Evolutionary conservation across 2,888 invertebrate genomes (phyloP).

Genomic region (Amblyjoppa fuscipennis): DNA sequence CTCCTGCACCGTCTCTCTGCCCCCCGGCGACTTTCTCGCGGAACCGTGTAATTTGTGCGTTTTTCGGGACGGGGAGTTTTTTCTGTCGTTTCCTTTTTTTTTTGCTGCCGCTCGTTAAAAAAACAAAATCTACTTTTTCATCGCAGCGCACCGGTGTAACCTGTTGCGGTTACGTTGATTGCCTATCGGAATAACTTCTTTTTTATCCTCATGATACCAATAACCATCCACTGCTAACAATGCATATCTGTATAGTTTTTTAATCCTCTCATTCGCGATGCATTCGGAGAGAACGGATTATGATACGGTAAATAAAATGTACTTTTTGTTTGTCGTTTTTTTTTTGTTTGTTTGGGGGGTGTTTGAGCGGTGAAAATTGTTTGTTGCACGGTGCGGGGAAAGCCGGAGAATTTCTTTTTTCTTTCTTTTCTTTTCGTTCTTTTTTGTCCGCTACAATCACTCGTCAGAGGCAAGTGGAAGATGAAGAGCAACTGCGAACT

Average conservation of each 20-base stretch:
- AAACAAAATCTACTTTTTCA: slow-evolving; percentile 44
- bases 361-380: not conserved
- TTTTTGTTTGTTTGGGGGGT: not conserved
- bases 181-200: slow-evolving; percentile 7
- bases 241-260: not conserved
- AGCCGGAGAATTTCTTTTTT: not conserved
- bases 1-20: not conserved
- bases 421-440: not conserved
- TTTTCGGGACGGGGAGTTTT: not conserved
- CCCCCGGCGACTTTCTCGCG: slow-evolving; percentile 5
- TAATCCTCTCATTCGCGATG: not conserved
- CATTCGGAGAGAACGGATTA: not conserved
- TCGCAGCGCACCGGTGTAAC: slow-evolving; percentile 26
- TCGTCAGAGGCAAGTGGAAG: slow-evolving; percentile 4
- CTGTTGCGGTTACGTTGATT: slow-evolving; percentile 44
- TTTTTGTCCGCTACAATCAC: slow-evolving; percentile 21
- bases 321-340: not conserved
- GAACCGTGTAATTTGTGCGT: slow-evolving; percentile 46
- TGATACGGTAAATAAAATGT: not conserved
- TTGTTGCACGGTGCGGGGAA: not conserved
- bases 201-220: slow-evolving; percentile 5
- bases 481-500: slow-evolving; percentile 43
- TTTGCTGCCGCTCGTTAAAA: not conserved
- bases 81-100: not conserved
- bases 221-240: not conserved